phyloP scores from a whole-genome alignment of 2,888 invertebrate genomes.

The Coenonympha arcania region DNA sequence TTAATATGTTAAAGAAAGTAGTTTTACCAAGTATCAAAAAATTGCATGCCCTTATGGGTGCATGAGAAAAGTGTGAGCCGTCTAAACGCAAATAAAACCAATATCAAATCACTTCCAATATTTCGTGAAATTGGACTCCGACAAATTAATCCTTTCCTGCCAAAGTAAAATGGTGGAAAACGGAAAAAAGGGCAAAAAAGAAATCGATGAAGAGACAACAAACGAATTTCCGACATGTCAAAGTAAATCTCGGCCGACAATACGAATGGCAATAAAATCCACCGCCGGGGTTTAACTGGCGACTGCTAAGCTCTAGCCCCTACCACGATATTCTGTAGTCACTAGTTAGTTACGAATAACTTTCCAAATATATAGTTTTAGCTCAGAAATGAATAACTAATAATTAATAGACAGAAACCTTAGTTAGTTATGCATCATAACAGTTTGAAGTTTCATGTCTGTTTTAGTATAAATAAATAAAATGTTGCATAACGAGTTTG shows the following conservation, averaged over 20 bases:
- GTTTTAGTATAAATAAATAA: too few relatives aligned
- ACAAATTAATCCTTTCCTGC: constrained; percentile 26
- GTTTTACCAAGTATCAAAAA: too few relatives aligned
- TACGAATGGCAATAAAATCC: constrained; percentile 72
- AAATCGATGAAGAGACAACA: constrained; percentile 46
- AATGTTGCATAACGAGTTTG: too few relatives aligned
- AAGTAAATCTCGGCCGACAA: constrained; percentile 70
- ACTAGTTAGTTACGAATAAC: too few relatives aligned
- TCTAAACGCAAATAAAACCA: neutral
- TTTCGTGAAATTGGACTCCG: constrained; percentile 16
- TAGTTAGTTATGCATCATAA: too few relatives aligned
- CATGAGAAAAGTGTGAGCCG: neutral
- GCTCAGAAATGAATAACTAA: too few relatives aligned
- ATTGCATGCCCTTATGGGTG: neutral
- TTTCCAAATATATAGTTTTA: too few relatives aligned
- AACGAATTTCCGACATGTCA: constrained; percentile 69
- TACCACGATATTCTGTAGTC: constrained; percentile 33
- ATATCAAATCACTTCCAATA: constrained; percentile 1
- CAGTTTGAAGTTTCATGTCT: too few relatives aligned
- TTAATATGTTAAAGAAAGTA: too few relatives aligned
- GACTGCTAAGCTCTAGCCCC: constrained; percentile 57
- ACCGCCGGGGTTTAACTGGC: constrained; percentile 48
- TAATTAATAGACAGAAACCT: too few relatives aligned
- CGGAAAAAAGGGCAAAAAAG: constrained; percentile 22
- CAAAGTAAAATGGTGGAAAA: constrained; percentile 24